phyloP scores from a whole-genome alignment of 1,140 invertebrate species.

The Heterodera schachtii region DNA sequence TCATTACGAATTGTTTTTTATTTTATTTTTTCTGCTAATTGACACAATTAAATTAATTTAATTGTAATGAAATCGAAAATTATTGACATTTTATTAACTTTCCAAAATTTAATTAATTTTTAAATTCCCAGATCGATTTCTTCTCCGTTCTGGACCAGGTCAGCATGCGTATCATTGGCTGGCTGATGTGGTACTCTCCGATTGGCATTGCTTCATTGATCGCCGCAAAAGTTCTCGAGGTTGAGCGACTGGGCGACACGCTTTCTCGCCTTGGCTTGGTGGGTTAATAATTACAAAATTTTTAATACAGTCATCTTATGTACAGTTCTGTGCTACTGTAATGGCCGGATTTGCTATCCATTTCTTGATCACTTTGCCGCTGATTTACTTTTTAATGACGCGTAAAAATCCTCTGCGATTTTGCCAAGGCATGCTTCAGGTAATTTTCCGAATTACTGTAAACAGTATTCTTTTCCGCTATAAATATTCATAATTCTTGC shows the following conservation, averaged over 20 bases:
- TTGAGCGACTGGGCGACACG: slow-evolving; percentile 78
- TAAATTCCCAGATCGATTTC: slow-evolving; percentile 62
- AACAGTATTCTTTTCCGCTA: not conserved
- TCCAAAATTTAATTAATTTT: not conserved
- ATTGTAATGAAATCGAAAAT: no score
- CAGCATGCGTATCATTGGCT: slow-evolving; percentile 73
- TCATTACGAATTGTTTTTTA: not conserved
- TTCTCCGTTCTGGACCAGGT: slow-evolving; percentile 69
- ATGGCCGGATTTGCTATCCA: slow-evolving; percentile 82
- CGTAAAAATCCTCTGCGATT: slow-evolving; percentile 71
- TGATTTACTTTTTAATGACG: slow-evolving; percentile 71
- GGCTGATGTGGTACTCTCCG: slow-evolving; percentile 88
- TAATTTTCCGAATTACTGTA: slow-evolving; percentile 45
- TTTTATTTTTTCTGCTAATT: no score
- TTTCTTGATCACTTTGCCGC: slow-evolving; percentile 81
- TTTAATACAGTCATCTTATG: not conserved
- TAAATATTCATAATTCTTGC: not conserved
- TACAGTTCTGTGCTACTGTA: slow-evolving; percentile 80
- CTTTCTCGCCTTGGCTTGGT: slow-evolving; percentile 74
- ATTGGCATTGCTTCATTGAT: slow-evolving; percentile 87
- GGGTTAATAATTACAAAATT: not conserved
- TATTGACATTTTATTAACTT: not conserved
- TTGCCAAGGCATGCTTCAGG: slow-evolving; percentile 71
- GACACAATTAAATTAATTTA: not conserved
- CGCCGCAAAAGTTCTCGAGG: slow-evolving; percentile 84